Base-by-base conservation (phyloP, 2,113 vertebrate species). In the Calyptomena viridis region DNA sequence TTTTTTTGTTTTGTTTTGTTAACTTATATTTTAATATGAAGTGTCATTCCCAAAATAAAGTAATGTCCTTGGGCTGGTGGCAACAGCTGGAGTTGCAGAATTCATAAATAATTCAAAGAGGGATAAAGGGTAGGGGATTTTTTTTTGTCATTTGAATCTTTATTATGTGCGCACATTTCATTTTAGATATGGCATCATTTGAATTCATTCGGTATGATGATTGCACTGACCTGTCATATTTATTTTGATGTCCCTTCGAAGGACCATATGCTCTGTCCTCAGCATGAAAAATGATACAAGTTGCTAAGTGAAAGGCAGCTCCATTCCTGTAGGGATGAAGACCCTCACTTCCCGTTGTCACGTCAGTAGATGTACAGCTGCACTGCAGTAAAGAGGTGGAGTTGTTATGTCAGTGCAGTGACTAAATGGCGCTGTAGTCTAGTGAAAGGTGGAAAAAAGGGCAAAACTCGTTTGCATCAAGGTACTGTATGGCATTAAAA, bases 61-160 rank as follows among this genome's bases (percentile, higher is more conserved):
- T 75, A 47, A 86, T 85, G 93, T 96, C 94, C 95, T 97, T 97
- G 97, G 86, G 80, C 72, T 90, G 78, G 86, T 91, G 87, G 90
- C 91, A 97, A 96, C 95, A 96, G 96, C 95, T 97, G 96, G 95
- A 95, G 92, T 80, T 93, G 50, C 33, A 91, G 64, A 91, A 74
- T 77, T 95, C 73, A 90, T 97, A 93, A 94, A 97, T 97, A 94
- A 96, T 97, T 97, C 93, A 95, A 93, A 74, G 84, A 62, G 42
- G 95, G 58, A 87, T 92, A 90, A 78, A 94, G 76, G 75, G 37
- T 91, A 92, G 66, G 60, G n/a, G 30, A 47, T 53, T 79, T 78
- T 78, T 71, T 82, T 80, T 90, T 87, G 53, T 94, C 66, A 78
- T 92, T 93, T 92, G 91, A 95, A 88, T 97, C 94, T 93, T 97